Conservation (phyloP, 2,113 vertebrate genomes). For the Rhinopomastus cyanomelas region DNA sequence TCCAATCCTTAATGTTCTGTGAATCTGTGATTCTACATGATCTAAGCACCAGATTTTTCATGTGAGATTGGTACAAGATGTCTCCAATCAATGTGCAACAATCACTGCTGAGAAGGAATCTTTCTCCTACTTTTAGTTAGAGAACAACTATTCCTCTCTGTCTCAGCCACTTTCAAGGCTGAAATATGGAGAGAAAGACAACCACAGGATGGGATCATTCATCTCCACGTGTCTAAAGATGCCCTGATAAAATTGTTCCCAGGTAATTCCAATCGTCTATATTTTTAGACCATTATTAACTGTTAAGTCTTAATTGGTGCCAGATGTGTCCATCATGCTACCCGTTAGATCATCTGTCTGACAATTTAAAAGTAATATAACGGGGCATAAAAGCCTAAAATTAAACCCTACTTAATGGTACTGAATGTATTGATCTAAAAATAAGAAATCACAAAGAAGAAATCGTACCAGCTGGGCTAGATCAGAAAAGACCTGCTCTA, state of each 20-base stretch:
- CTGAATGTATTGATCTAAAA: slow-evolving; percentile 45
- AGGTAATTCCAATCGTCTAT: not conserved
- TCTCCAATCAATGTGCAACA: not conserved
- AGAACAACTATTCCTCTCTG: not conserved
- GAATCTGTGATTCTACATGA: not conserved
- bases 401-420: slow-evolving; percentile 22
- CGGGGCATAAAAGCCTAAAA: slow-evolving; percentile 25
- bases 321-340: not conserved
- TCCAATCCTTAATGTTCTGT: no score
- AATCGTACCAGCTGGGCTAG: not conserved
- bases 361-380: slow-evolving; percentile 41
- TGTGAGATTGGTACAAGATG: not conserved
- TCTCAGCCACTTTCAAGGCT: not conserved
- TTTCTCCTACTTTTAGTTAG: not conserved
- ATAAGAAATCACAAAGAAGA: slow-evolving; percentile 24
- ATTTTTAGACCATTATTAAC: slow-evolving; percentile 44
- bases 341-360: slow-evolving; percentile 14
- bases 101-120: not conserved
- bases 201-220: not conserved
- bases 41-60: not conserved
- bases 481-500: not conserved
- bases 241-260: slow-evolving; percentile 1
- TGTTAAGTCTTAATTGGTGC: slow-evolving; percentile 27
- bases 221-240: not conserved
- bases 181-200: not conserved